Conservation (phyloP, 2,113 vertebrate species). For the Phylloscopus trochiloides region DNA sequence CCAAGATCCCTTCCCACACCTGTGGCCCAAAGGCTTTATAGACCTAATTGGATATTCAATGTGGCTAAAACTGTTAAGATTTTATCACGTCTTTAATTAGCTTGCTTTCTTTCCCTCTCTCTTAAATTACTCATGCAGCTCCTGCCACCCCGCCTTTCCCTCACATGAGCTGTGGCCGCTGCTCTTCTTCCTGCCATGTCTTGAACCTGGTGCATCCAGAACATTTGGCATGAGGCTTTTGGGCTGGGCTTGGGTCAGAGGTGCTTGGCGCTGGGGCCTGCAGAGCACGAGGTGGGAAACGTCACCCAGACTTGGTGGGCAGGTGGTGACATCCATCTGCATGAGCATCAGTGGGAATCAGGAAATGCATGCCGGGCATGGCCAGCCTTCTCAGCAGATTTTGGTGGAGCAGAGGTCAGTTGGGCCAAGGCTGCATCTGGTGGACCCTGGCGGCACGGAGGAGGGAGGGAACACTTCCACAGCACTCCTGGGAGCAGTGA, state of each 20-base stretch:
- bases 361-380: fast-evolving
- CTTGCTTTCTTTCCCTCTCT: neutral
- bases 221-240: neutral
- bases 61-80: slow-evolving; percentile 33
- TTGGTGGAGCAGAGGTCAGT: neutral
- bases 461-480: neutral
- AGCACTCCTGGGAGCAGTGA: neutral
- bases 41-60: neutral
- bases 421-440: neutral
- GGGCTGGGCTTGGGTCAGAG: neutral
- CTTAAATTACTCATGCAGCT: neutral
- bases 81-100: slow-evolving; percentile 33
- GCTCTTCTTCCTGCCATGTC: neutral
- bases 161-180: neutral
- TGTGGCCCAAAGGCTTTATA: neutral
- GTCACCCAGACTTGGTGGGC: fast-evolving
- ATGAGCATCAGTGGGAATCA: fast-evolving
- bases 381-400: neutral
- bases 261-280: neutral
- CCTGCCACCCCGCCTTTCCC: neutral
- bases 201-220: neutral
- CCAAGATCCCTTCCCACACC: neutral
- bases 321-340: neutral
- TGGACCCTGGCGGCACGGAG: fast-evolving
- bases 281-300: neutral